Conservation (phyloP, 37 sponge, comb jelly and placozoan species). For the Amphimedon queenslandica region DNA sequence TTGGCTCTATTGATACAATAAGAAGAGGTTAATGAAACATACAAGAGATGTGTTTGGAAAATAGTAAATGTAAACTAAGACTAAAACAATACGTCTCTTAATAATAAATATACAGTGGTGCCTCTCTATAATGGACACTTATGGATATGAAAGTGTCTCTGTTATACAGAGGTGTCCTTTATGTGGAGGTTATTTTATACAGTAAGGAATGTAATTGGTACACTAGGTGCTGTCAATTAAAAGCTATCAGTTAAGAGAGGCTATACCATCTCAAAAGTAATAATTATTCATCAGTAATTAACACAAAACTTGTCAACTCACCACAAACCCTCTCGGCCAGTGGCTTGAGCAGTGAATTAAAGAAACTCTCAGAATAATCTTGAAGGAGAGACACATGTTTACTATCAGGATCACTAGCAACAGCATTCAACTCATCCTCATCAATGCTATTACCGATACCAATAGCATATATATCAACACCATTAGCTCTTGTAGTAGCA, state of each 20-base stretch:
- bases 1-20: too few relatives aligned
- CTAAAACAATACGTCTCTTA: too few relatives aligned
- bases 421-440: background rate
- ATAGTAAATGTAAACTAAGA: background rate
- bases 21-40: too few relatives aligned
- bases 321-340: background rate
- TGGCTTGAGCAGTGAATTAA: background rate
- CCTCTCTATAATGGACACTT: too few relatives aligned
- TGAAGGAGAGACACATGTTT: background rate
- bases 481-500: background rate
- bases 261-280: too few relatives aligned
- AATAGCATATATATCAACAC: constrained; percentile 4
- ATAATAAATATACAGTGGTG: too few relatives aligned
- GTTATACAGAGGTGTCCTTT: too few relatives aligned
- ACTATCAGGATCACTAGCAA: constrained; percentile 5
- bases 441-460: constrained; percentile 6
- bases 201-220: too few relatives aligned
- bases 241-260: too few relatives aligned
- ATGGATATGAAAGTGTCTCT: too few relatives aligned
- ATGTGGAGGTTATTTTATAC: too few relatives aligned
- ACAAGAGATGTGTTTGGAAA: background rate
- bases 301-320: background rate
- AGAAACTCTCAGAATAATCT: background rate
- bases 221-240: too few relatives aligned
- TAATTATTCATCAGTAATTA: background rate